These are phyloP conservation scores for Semnopithecus entellus DNA, from an alignment of 2,113 vertebrate species.

Conservation along the genomic window DNA sequence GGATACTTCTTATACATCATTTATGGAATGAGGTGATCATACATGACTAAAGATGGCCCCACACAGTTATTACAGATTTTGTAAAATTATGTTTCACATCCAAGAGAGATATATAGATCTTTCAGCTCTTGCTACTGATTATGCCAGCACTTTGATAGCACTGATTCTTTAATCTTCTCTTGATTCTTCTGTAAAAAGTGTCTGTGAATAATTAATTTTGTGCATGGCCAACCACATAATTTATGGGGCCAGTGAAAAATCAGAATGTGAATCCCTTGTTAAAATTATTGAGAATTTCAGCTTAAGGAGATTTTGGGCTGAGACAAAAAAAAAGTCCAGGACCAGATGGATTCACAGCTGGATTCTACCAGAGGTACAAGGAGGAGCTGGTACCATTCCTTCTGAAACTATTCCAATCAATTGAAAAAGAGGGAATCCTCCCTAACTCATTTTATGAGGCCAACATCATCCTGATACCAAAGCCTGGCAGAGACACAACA, in stretches of 20 bases:
- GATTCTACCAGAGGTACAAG: too few species aligned
- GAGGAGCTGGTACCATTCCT: too few species aligned
- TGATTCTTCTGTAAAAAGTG: not conserved
- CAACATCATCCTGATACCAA: too few species aligned
- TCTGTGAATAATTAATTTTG: conserved; percentile 15
- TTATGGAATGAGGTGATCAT: not conserved
- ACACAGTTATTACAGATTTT: not conserved
- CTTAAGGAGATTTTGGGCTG: too few species aligned
- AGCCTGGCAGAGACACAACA: too few species aligned
- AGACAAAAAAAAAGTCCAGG: too few species aligned
- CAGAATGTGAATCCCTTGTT: not conserved
- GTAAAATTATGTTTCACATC: not conserved
- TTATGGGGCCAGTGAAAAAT: not conserved
- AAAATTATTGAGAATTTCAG: not conserved
- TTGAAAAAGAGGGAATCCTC: too few species aligned
- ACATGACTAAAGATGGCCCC: not conserved
- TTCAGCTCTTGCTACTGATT: not conserved
- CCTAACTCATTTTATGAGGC: too few species aligned
- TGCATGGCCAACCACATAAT: not conserved
- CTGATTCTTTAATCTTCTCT: not conserved
- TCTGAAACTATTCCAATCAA: too few species aligned
- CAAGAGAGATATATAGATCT: not conserved
- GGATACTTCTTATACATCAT: too few species aligned
- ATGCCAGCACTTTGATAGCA: not conserved
- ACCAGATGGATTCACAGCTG: too few species aligned